Evolutionary conservation across 2,888 invertebrate genomes (phyloP), one percentile per base, ranked within the genome.

Genomic region (Dorcus parallelipipedus): DNA sequence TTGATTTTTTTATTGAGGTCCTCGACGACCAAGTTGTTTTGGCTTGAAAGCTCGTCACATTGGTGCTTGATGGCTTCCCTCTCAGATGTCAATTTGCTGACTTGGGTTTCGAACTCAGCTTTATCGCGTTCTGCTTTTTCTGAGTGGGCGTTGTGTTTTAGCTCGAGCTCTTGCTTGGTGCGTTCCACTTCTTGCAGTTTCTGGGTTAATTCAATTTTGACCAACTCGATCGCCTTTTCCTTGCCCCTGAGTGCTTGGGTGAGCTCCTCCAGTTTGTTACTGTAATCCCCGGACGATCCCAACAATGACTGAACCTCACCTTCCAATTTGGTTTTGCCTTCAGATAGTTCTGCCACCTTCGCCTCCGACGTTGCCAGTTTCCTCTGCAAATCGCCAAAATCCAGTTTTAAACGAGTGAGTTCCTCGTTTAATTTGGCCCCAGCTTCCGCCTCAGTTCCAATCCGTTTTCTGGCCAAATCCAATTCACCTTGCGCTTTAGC

Each of bases 241-340:
- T 71, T 77, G 63, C 67, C 68, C 56, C 63, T 60, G 14, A 71
- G 56, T 60, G 65, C 67, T 50, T 62, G 63, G 45, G 70, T 69
- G 38, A 77, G 54, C 40, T 71, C 68, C 39, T 67, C 67, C 14
- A 76, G 53, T 66, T 73, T 69, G 7, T 49, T 55, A 33, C 65
- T 67, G 38, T 63, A 65, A 57, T 74, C 73, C 17, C 71, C 72
- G 9, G 71, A 64, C 14, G 70, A 67, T 43, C 65, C 64, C 4
- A 69, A 59, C 4, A 73, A 38, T 3, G 64, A 62, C 56, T 67
- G 59, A 8, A 88, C 81, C 70, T 87, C 85, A 4, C 79, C 71
- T 75, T 87, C 86, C 17, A 84, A 76, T 54, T 83, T 82, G 10
- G 81, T 82, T 70, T 86, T 86, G 60, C 65, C 80, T 78, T 61